Evolutionary conservation across 1,140 invertebrate species (phyloP), one percentile per base, ranked within the genome.

Genomic region (Acromyrmex echinatior): DNA sequence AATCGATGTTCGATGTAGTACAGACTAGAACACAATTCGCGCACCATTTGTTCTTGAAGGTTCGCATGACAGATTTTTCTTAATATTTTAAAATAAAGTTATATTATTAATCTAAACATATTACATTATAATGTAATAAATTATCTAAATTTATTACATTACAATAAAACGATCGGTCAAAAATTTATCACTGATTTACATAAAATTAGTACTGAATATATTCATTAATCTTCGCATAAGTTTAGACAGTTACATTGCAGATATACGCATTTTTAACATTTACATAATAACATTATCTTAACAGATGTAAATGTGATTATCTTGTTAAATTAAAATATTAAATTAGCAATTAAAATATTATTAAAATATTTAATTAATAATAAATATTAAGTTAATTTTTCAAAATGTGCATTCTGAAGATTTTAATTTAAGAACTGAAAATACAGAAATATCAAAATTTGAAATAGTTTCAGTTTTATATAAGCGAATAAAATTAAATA

Each of bases 1-100:
- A 58, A 87, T n/a, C 70, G 31, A 78, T 53, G 39, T 74, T 63
- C 49, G 70, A 84, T 84, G 60, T 53, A 53, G 53, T 62, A 77
- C 49, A 76, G 56, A 74, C 53, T 74, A 74, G 53, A 74, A 74
- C 53, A 60, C 53, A 73, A 73, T 16, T 74, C 53, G 56, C 31
- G 31, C 28, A 18, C 25, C 53, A 74, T 35, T 74, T 74, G 18
- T 58, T 74, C 28, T 35, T 73, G 28, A 21, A 9, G 51, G 10
- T 56, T 66, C 35, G 65, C n/a, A 14, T 68, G 65, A 45, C 65
- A 58, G 31, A 58, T 74, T 35, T 58, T 14, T 39, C 35, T n/a
- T 10, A 74, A 56, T 74, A 25, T 74, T 74, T 58, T 56, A 58
- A 39, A 60, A 74, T 58, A 74, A 58, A 74, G 39, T 58, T 74